These are phyloP conservation scores for Calcarius lapponicus DNA, from an alignment of 2,797 vertebrate species.

Conservation along the genomic window DNA sequence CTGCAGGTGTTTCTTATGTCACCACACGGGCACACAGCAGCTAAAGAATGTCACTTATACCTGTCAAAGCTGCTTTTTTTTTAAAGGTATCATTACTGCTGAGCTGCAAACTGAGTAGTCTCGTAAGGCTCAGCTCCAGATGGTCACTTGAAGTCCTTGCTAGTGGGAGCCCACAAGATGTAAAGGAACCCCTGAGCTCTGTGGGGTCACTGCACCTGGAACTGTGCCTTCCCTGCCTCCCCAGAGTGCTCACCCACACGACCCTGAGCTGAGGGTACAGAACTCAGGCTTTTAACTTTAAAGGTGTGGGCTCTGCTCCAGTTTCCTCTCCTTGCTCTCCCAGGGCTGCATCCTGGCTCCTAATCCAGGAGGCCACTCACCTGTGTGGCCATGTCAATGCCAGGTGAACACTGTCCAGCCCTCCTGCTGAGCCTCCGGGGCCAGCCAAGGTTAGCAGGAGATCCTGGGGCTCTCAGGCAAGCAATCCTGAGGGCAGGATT, in stretches of 20 bases:
- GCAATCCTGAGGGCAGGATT: not conserved
- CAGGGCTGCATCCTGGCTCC: not conserved
- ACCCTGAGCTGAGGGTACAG: not conserved
- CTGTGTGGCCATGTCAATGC: accelerated
- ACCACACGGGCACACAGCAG: not conserved
- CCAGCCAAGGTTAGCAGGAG: not conserved
- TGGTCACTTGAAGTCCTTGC: not conserved
- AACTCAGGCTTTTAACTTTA: not conserved
- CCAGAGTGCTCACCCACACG: accelerated
- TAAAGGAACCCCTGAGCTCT: not conserved
- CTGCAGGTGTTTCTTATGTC: not conserved
- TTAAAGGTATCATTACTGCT: not conserved
- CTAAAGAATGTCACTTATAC: not conserved
- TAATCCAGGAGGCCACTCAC: accelerated
- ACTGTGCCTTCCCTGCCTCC: not conserved
- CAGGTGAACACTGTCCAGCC: not conserved
- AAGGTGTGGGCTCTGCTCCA: accelerated
- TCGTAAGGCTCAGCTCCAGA: not conserved
- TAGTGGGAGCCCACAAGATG: not conserved
- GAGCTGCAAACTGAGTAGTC: not conserved
- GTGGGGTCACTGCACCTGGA: not conserved
- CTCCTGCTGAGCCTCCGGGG: not conserved
- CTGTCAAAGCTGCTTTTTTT: constrained; percentile 16
- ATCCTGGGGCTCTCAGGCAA: not conserved
- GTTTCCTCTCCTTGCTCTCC: not conserved